A percentile compares a stretch with the other conserved stretches of the same genome.
Conservation (phyloP, 2,888 invertebrate species). For the Tridacna gigas region DNA sequence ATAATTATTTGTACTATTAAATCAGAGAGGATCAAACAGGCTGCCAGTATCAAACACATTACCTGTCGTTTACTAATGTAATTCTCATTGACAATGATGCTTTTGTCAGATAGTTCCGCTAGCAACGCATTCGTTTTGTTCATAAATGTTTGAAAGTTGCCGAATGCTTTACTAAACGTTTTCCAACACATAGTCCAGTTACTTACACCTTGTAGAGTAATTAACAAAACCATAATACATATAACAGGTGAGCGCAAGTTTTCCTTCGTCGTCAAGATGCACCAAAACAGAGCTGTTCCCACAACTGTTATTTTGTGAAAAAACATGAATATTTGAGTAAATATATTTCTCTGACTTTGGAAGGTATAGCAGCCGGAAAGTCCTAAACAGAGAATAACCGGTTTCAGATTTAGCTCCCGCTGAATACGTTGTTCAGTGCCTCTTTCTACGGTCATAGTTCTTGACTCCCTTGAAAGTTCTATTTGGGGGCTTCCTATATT, state of each 20-base stretch:
- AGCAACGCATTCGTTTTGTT: background rate
- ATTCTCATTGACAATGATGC: background rate
- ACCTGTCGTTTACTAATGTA: background rate
- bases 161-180: background rate
- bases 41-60: background rate
- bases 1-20: background rate
- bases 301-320: background rate
- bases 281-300: background rate
- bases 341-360: background rate
- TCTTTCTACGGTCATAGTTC: no score
- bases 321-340: background rate
- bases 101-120: background rate
- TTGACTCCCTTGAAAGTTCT: no score
- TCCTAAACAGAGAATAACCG: background rate
- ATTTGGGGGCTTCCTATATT: no score
- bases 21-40: background rate
- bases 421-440: background rate
- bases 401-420: background rate
- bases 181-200: slow-evolving; percentile 11
- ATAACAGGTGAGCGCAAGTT: background rate
- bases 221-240: background rate
- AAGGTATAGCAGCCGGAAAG: slow-evolving; percentile 5
- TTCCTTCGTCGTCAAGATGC: background rate
- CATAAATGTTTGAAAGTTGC: background rate
- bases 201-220: background rate